Base-by-base conservation (phyloP, 2,797 vertebrate species). In the Morus bassanus region DNA sequence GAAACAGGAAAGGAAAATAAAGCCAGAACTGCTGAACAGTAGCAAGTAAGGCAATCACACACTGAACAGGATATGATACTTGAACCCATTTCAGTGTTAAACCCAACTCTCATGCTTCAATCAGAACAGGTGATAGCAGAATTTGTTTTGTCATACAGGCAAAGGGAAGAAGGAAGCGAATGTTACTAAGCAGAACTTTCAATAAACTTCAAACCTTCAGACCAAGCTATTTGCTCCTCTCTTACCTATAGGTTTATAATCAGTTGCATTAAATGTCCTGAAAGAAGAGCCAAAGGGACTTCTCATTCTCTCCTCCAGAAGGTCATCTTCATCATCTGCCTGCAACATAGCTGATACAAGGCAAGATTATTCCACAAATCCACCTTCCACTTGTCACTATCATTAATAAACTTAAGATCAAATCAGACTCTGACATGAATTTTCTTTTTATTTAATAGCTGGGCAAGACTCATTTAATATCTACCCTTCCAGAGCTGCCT, bases 261-360 rank as follows among this genome's bases (percentile, higher is more conserved):
- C 99, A 13, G 99, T 99, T 94, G 99, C 99, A 94, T 99, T 99
- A 95, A 99, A 99, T 45, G 99, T 99, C 92, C 99, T 98, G 97
- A 99, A 99, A 25, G 99, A 99, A 33, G 99, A 99, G 43, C 99
- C 99, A 91, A 99, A 99, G 1, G 99, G 99, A 96, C 99, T 99
- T 97, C 99, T 99, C 99, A 99, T 99, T 97, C 99, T 99, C 97
- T 99, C 99, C 96, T 99, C 99, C 98, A 99, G 98, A 96, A 99
- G 98, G 95, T 99, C 99, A 50, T 99, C 99, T 96, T 99, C 99
- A 91, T 99, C 99, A 86, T 99, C 99, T 33, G 99, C 99, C 97
- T 99, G 99, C 88, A 99, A 95, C 99, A 99, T 99, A 82, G 99
- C 99, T 99, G 95, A 79, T 94, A 93, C 84, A 70, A 93, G 50